These are phyloP conservation scores for Eucera pruinosa DNA, from an alignment of 2,888 invertebrate species.

Conservation along the genomic window DNA sequence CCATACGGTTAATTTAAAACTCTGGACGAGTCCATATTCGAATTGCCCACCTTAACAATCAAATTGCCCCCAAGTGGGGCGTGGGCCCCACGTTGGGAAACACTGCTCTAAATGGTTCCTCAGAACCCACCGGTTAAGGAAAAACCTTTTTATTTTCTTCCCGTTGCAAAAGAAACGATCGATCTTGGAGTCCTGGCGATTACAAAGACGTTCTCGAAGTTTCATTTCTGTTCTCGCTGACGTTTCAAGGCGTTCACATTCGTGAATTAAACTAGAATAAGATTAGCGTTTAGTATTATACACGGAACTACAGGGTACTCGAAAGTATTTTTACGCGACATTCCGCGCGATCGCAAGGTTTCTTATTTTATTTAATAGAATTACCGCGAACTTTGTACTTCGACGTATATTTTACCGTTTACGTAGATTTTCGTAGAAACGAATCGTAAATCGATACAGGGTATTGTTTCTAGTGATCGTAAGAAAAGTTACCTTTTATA, in stretches of 20 bases:
- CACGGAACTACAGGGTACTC: conserved; percentile 48
- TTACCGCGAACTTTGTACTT: neutral
- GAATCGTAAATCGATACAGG: conserved; percentile 49
- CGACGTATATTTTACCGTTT: no score
- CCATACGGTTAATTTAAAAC: no score
- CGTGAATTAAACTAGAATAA: conserved; percentile 35
- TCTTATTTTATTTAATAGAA: neutral
- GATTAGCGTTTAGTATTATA: neutral
- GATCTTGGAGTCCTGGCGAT: neutral
- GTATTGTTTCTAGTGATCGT: conserved; percentile 67
- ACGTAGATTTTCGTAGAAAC: neutral
- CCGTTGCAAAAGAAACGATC: neutral
- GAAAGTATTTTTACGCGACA: conserved; percentile 41
- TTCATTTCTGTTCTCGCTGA: conserved; percentile 17
- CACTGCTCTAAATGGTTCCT: no score
- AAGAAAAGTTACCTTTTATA: conserved; percentile 54
- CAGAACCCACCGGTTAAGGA: neutral
- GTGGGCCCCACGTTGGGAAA: no score
- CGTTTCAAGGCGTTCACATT: conserved; percentile 12
- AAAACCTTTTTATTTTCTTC: neutral
- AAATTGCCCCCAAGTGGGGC: no score
- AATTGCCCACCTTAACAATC: no score
- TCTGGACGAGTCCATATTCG: no score
- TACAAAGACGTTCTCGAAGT: neutral
- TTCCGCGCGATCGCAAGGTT: conserved; percentile 20